Evolutionary conservation across 2,888 invertebrate species (phyloP).

Genomic region (Theretra japonica): DNA sequence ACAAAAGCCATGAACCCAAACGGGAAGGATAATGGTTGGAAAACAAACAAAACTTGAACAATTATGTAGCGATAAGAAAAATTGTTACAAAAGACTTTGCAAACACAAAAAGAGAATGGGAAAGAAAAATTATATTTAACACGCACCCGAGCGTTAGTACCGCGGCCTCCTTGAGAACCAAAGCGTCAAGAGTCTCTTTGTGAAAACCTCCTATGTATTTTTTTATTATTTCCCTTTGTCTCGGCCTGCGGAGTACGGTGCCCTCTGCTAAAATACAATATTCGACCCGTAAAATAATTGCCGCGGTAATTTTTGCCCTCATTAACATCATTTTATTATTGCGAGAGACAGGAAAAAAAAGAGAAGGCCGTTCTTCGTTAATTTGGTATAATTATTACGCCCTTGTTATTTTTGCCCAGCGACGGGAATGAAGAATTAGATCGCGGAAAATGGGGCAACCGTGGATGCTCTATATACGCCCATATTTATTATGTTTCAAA

Average conservation of each 20-base stretch:
- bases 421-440: conserved; percentile 27
- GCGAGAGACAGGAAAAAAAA: conserved; percentile 50
- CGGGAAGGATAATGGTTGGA: background rate
- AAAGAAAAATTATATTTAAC: conserved; percentile 68
- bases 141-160: conserved; percentile 58
- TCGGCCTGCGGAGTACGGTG: conserved; percentile 55
- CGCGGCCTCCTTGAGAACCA: conserved; percentile 55
- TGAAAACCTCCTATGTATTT: conserved; percentile 64
- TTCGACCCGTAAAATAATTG: conserved; percentile 75
- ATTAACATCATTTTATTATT: conserved; percentile 62
- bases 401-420: conserved; percentile 31
- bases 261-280: conserved; percentile 70
- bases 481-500: too few relatives aligned
- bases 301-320: conserved; percentile 70
- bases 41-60: conserved; percentile 17
- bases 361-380: conserved; percentile 50
- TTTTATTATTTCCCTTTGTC: conserved; percentile 72
- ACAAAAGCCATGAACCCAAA: background rate
- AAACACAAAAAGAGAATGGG: conserved; percentile 35
- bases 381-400: conserved; percentile 57
- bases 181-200: conserved; percentile 70
- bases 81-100: conserved; percentile 18
- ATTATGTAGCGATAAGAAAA: conserved; percentile 22
- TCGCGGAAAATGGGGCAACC: conserved; percentile 17
- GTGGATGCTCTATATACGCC: background rate